These are phyloP conservation scores for Hyppa rectilinea DNA, from an alignment of 2,888 invertebrate genomes.

Conservation along the genomic window DNA sequence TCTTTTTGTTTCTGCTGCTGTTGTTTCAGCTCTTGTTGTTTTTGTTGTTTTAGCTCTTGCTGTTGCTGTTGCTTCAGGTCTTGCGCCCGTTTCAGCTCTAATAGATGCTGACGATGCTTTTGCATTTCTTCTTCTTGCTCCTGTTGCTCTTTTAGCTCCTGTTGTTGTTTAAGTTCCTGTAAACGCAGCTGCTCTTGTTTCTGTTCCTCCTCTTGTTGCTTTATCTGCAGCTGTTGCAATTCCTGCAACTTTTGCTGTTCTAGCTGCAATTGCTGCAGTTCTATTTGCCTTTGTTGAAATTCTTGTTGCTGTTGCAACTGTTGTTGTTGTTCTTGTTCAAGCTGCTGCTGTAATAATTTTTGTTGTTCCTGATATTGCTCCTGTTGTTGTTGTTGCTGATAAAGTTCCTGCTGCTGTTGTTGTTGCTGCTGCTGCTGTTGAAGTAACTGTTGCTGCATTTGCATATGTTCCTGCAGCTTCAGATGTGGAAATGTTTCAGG, in stretches of 20 bases:
- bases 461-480: conserved; percentile 38
- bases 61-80: conserved; percentile 35
- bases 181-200: conserved; percentile 30
- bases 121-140: conserved; percentile 56
- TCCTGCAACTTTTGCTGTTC: conserved; percentile 35
- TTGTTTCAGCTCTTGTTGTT: conserved; percentile 38
- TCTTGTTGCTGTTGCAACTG: conserved; percentile 27
- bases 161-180: conserved; percentile 39
- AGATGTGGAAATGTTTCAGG: conserved; percentile 52
- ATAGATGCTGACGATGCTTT: conserved; percentile 52
- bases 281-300: conserved; percentile 30
- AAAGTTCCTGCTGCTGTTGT: conserved; percentile 10
- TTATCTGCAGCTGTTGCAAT: conserved; percentile 30
- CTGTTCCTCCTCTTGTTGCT: conserved; percentile 40
- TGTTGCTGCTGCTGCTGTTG: conserved; percentile 29
- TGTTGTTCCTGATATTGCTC: conserved; percentile 33
- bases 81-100: conserved; percentile 53
- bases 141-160: conserved; percentile 46
- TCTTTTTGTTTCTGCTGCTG: conserved; percentile 35
- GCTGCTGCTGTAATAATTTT: conserved; percentile 26
- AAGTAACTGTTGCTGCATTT: conserved; percentile 34
- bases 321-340: conserved; percentile 46
- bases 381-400: conserved; percentile 34
- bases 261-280: conserved; percentile 18
- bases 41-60: conserved; percentile 33